Conservation (phyloP, 2,113 vertebrate genomes). For the Paraplagusia blochii region DNA sequence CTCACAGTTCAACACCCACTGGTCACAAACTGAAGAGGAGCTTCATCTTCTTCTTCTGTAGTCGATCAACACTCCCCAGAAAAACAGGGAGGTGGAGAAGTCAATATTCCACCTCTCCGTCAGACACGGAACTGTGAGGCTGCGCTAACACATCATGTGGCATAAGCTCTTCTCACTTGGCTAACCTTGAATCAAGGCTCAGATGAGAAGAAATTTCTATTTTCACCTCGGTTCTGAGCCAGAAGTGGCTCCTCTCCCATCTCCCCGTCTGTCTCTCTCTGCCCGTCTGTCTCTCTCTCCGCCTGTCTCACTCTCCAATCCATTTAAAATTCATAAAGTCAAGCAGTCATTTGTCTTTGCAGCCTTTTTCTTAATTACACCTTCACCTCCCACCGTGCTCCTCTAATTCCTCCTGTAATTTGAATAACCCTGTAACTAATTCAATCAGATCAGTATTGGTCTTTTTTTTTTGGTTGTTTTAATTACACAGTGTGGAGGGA, state of each 20-base stretch:
- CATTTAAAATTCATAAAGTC: slow-evolving; percentile 21
- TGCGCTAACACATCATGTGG: slow-evolving; percentile 50
- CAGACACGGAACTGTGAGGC: slow-evolving; percentile 45
- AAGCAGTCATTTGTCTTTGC: slow-evolving; percentile 13
- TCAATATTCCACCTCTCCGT: slow-evolving; percentile 60
- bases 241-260: slow-evolving; percentile 59
- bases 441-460: not conserved
- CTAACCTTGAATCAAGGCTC: slow-evolving; percentile 77
- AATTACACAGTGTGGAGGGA: not conserved
- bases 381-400: not conserved
- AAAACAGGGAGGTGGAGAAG: slow-evolving; percentile 47
- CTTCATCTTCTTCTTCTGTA: slow-evolving; percentile 6
- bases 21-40: slow-evolving; percentile 36
- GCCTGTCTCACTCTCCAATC: slow-evolving; percentile 4
- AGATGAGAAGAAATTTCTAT: slow-evolving; percentile 77
- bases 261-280: slow-evolving; percentile 14
- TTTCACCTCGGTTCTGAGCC: slow-evolving; percentile 72
- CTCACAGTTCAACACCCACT: slow-evolving; percentile 25
- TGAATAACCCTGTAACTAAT: not conserved
- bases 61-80: slow-evolving; percentile 11
- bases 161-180: slow-evolving; percentile 73
- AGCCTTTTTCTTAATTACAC: slow-evolving; percentile 1
- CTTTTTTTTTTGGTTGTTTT: not conserved
- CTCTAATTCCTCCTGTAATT: not conserved
- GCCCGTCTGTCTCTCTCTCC: slow-evolving; percentile 9